Evolutionary conservation across 2,797 vertebrate genomes (phyloP).

Genomic region (Cuniculus paca): DNA sequence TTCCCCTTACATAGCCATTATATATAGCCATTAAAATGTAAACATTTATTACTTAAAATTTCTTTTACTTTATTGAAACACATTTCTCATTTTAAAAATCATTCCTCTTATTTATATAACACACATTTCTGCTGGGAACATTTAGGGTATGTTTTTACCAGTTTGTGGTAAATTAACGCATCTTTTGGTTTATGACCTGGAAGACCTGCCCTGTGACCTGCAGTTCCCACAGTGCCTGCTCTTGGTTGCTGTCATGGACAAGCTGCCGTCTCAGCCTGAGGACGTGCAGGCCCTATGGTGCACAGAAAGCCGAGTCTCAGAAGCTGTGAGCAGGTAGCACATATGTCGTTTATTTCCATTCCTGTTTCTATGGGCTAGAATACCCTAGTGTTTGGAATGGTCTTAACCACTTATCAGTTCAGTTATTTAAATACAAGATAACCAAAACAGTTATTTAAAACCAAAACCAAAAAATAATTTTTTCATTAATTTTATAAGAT

Average conservation of each 20-base stretch:
- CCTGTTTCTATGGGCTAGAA: background rate
- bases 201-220: slow-evolving; percentile 91
- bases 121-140: slow-evolving; percentile 50
- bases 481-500: background rate
- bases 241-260: slow-evolving; percentile 91
- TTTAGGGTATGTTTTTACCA: background rate
- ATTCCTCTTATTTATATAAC: background rate
- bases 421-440: background rate
- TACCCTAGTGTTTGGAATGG: background rate
- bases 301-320: slow-evolving; percentile 88
- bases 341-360: rapidly evolving
- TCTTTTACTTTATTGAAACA: slow-evolving; percentile 26
- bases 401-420: background rate
- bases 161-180: background rate
- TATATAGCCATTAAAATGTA: background rate
- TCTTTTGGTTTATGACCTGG: slow-evolving; percentile 57
- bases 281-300: slow-evolving; percentile 93
- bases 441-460: background rate
- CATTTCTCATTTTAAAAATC: slow-evolving; percentile 3
- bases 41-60: slow-evolving; percentile 30
- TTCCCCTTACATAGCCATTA: background rate
- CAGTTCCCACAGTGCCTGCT: slow-evolving; percentile 94
- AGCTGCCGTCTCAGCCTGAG: slow-evolving; percentile 91
- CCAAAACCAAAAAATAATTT: background rate
- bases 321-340: slow-evolving; percentile 88